These are phyloP conservation scores for Botia almorhae DNA, from an alignment of 2,797 vertebrate genomes.

Conservation along the genomic window DNA sequence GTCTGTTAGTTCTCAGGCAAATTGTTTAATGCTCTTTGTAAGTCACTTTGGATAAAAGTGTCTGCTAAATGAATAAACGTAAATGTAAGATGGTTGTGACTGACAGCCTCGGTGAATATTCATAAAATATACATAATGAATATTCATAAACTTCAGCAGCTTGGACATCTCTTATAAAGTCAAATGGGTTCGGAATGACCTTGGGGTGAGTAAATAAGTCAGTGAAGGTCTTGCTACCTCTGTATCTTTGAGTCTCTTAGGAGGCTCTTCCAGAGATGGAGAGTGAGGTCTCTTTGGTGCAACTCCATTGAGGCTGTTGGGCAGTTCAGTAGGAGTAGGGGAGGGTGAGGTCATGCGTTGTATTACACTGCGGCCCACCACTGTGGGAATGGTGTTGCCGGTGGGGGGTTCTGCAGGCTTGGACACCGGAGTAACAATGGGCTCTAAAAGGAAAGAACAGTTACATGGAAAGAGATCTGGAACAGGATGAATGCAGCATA, in stretches of 20 bases:
- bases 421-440: constrained; percentile 63
- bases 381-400: constrained; percentile 75
- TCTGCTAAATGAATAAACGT: too few species aligned
- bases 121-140: too few species aligned
- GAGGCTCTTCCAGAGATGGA: constrained; percentile 79
- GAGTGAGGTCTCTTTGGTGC: constrained; percentile 82
- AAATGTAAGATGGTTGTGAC: not conserved
- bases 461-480: not conserved
- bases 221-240: constrained; percentile 79
- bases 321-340: constrained; percentile 61
- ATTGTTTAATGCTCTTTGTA: too few species aligned
- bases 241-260: constrained; percentile 83
- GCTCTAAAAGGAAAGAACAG: constrained; percentile 67
- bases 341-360: constrained; percentile 63
- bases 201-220: not conserved
- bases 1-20: too few species aligned
- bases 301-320: constrained; percentile 77
- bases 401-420: constrained; percentile 62
- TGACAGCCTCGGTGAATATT: not conserved
- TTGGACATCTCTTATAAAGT: too few species aligned
- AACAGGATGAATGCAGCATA: not conserved
- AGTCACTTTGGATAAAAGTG: too few species aligned
- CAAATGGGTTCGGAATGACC: too few species aligned
- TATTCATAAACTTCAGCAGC: too few species aligned
- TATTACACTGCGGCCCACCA: constrained; percentile 72